phyloP scores from a whole-genome alignment of 1,140 invertebrate species.

The Drosophila sp. region DNA sequence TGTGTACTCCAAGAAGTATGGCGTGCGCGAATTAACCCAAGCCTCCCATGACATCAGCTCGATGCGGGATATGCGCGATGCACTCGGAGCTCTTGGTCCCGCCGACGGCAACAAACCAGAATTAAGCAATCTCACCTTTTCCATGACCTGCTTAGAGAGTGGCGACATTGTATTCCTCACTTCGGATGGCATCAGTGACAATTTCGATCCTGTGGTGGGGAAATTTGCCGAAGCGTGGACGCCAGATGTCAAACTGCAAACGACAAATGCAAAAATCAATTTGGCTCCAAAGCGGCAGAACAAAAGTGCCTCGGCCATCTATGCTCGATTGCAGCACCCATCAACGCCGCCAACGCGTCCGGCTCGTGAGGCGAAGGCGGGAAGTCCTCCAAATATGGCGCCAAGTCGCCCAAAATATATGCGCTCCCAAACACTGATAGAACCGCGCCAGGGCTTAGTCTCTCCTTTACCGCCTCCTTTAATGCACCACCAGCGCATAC shows the following conservation, averaged over 20 bases:
- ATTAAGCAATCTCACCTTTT: constrained; percentile 94
- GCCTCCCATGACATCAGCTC: constrained; percentile 95
- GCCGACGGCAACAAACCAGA: constrained; percentile 95
- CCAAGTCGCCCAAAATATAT: constrained; percentile 81
- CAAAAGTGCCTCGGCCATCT: constrained; percentile 77
- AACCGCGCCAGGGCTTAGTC: constrained; percentile 72
- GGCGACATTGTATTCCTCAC: constrained; percentile 96
- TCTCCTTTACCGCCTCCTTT: constrained; percentile 42
- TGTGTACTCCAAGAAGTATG: constrained; percentile 91
- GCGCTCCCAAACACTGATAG: constrained; percentile 84
- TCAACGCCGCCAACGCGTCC: constrained; percentile 60
- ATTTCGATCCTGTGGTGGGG: constrained; percentile 97
- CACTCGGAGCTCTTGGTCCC: constrained; percentile 94
- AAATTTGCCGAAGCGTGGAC: constrained; percentile 89
- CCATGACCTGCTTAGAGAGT: constrained; percentile 92
- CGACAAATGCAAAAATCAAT: constrained; percentile 31
- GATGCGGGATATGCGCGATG: constrained; percentile 96
- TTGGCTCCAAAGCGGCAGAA: constrained; percentile 79
- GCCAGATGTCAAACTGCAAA: constrained; percentile 71
- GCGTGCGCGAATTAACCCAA: constrained; percentile 89
- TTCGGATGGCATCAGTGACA: constrained; percentile 96
- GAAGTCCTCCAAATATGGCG: constrained; percentile 51
- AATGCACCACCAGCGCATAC: constrained; percentile 67
- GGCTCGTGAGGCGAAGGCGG: constrained; percentile 55
- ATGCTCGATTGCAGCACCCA: constrained; percentile 68